A percentile compares a stretch with the other conserved stretches of the same genome.
Conservation (phyloP, 2,888 invertebrate species). For the Aelia acuminata region DNA sequence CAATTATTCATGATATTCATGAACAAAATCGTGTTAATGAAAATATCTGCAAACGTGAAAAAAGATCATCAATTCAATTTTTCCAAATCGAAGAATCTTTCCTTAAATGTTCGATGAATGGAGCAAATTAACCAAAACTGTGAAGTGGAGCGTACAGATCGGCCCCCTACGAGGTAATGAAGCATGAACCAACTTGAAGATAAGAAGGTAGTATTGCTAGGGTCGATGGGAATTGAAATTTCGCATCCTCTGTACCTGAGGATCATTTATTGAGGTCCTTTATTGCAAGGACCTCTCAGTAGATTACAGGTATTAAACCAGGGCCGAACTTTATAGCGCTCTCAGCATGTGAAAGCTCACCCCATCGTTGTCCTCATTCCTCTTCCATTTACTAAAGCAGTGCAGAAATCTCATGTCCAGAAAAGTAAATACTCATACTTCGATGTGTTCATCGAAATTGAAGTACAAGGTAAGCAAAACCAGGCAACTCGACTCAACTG, state of each 20-base stretch:
- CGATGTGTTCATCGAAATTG: too few species aligned
- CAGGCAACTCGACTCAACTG: too few species aligned
- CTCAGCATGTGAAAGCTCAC: constrained; percentile 6
- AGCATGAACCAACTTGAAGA: background rate
- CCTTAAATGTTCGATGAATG: background rate
- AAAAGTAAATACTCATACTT: background rate
- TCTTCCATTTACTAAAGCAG: background rate
- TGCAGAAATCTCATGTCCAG: background rate
- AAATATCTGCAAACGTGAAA: too few species aligned
- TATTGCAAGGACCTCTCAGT: background rate
- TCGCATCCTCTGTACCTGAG: constrained; percentile 8
- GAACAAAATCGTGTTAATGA: too few species aligned
- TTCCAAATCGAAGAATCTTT: too few species aligned
- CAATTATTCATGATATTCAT: too few species aligned
- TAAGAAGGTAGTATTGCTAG: background rate
- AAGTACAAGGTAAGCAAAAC: too few species aligned
- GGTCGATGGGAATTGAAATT: background rate
- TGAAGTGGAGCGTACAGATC: background rate
- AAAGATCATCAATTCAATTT: too few species aligned
- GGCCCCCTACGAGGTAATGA: background rate
- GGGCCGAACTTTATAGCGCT: constrained; percentile 14
- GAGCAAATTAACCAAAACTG: background rate
- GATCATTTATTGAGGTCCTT: background rate
- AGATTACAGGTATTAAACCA: constrained; percentile 28
- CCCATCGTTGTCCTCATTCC: constrained; percentile 8